Evolutionary conservation across 2,888 invertebrate species (phyloP), one percentile per base, ranked within the genome.

Genomic region (Platycheirus albimanus): DNA sequence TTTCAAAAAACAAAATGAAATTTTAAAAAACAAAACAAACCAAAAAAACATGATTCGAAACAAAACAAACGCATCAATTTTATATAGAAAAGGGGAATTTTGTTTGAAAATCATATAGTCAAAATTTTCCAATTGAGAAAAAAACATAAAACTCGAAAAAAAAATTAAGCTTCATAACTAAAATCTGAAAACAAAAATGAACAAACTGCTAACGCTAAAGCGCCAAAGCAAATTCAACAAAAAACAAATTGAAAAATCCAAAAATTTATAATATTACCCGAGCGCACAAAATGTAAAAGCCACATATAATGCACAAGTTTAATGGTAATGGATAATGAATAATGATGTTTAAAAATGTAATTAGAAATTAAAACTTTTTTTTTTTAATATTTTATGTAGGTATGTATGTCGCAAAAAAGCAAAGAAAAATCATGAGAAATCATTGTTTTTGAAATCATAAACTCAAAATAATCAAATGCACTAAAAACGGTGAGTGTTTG

Each of bases 1-100:
- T 83, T 61, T 41, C 78, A 36, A 71, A 75, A 38, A 15, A 2
- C 11, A n/a, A 38, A 56, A 24, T 20, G 13, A 11, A 28, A 76
- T 76, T 69, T 52, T 49, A 41, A 72, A 80, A 58, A 71, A 4
- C 4, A 38, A 36, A 19, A 33, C 33, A 51, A 54, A 54, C 36
- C 36, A 54, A n/a, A 24, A 24, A 24, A 24, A 24, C 24, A 24
- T 24, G 24, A 58, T 45, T 45, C 30, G 43, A 77, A 77, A 61
- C 36, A 77, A 89, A 85, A 90, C 88, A 87, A 87, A 85, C 88
- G 83, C 11, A 33, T 7, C 85, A 88, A 15, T 15, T 11, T n/a
- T n/a, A n/a, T n/a, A n/a, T n/a, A n/a, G n/a, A n/a, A n/a, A n/a
- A 52, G 24, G 15, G 15, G 7, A 58, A 24, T 51, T 51, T 51